Base-by-base conservation (phyloP, 2,888 invertebrate genomes). In the Deilephila porcellus region DNA sequence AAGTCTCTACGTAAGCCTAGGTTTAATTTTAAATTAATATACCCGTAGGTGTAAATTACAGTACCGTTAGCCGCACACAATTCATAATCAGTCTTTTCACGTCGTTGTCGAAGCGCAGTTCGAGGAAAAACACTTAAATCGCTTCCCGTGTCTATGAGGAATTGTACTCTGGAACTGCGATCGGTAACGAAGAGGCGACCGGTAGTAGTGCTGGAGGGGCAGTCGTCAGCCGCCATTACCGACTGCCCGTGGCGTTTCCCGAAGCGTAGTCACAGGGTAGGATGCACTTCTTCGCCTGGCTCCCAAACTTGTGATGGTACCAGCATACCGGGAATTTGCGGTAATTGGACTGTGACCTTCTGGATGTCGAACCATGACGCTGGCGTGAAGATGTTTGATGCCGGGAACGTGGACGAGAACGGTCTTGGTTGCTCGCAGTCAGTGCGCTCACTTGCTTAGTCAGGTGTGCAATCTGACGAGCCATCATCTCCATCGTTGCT, bases 231-330 rank as follows among this genome's bases (percentile, higher is more conserved):
- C 71, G 75, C 75, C 71, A 71, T 67, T 73, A 74, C 56, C 64
- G 75, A 74, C 64, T 71, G 73, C 70, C 72, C 71, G n/a, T 53
- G 8, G 20, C 14, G 73, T 75, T 74, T 75, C n/a, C 74, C 75
- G 53, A 5, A 45, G 32, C 67, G 62, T 53, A 75, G 56, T 67
- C 63, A 60, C 76, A 76, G 3, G 76, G 76, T 11, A n/a, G 37
- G 3, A 20, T 5, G 14, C 76, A 76, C 14, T 56, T 73, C 6
- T 20, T 17, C 0, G 76, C 74, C 6, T 74, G 62, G 1, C 20
- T 25, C 0, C 76, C 76, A 25, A 70, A 76, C n/a, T 70, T 70
- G 0, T 8, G 3, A 32, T 76, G 74, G 63, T 75, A 75, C 71
- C 71, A 75, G n/a, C 75, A 75, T 11, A 60, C 25, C 5, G 60